A percentile compares a stretch with the other conserved stretches of the same genome.
Conservation (phyloP, 2,113 vertebrate species). For the Hippocampus abdominalis region DNA sequence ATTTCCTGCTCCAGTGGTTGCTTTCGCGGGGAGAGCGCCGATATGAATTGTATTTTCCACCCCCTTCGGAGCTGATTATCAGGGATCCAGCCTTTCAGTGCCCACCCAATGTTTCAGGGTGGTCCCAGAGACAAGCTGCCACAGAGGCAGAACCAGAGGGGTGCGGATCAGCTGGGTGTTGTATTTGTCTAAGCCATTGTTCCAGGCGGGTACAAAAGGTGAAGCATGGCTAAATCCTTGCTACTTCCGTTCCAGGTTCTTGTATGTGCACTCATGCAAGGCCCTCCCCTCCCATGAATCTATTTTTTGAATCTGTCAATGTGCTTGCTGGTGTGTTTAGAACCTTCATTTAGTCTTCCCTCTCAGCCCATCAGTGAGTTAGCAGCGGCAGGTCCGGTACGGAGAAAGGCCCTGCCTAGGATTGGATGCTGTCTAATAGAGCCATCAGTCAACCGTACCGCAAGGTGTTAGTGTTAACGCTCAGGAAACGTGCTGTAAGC, state of each 20-base stretch:
- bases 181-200: conserved; percentile 89
- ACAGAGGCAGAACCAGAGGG: conserved; percentile 81
- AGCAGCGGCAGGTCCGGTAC: conserved; percentile 81
- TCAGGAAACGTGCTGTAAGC: conserved; percentile 64
- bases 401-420: conserved; percentile 73
- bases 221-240: conserved; percentile 97
- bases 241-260: conserved; percentile 67
- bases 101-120: conserved; percentile 89
- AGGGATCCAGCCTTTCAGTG: conserved; percentile 76
- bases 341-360: conserved; percentile 69
- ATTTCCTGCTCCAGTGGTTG: conserved; percentile 85
- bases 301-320: conserved; percentile 43
- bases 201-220: conserved; percentile 87
- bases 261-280: conserved; percentile 45
- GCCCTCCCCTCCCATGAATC: conserved; percentile 22
- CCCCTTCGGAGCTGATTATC: conserved; percentile 80
- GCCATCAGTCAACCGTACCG: conserved; percentile 82
- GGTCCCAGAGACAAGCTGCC: conserved; percentile 83
- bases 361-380: conserved; percentile 75
- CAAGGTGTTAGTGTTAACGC: conserved; percentile 67
- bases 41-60: conserved; percentile 91
- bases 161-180: conserved; percentile 80
- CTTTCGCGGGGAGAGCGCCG: conserved; percentile 62
- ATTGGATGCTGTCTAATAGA: conserved; percentile 84
- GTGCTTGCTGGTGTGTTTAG: conserved; percentile 57